phyloP scores from a whole-genome alignment of 2,888 invertebrate genomes.

The Neelides folsomi region DNA sequence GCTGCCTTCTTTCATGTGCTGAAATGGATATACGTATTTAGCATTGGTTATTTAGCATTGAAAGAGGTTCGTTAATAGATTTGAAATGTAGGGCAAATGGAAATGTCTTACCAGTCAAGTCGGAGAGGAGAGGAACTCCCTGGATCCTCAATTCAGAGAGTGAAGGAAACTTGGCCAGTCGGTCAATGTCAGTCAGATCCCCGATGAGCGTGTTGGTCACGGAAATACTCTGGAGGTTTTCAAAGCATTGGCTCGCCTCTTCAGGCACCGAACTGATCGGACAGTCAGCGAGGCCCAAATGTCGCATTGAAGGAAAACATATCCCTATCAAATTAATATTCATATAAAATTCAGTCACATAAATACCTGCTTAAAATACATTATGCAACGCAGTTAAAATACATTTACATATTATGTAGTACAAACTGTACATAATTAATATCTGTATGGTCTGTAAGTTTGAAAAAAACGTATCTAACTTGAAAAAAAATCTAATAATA shows the following conservation, averaged over 20 bases:
- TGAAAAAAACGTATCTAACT: too few species aligned
- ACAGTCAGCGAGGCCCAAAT: conserved; percentile 29
- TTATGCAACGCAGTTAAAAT: too few species aligned
- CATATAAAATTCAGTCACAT: too few species aligned
- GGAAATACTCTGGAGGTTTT: conserved; percentile 29
- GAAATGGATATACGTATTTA: conserved; percentile 28
- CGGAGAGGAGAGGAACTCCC: conserved; percentile 27
- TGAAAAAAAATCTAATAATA: too few species aligned
- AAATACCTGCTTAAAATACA: too few species aligned
- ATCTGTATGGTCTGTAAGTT: too few species aligned
- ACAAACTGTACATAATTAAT: too few species aligned
- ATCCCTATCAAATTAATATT: conserved; percentile 16
- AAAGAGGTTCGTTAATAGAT: not conserved
- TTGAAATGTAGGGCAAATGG: not conserved
- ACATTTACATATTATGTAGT: too few species aligned
- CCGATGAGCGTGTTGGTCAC: conserved; percentile 27
- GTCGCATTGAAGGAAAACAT: conserved; percentile 30
- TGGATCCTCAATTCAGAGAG: conserved; percentile 30
- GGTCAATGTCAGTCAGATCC: conserved; percentile 27
- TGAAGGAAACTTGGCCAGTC: conserved; percentile 25
- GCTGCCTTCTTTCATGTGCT: conserved; percentile 72
- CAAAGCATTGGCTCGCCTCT: conserved; percentile 30
- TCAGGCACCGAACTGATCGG: conserved; percentile 24
- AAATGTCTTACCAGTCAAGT: conserved; percentile 27
- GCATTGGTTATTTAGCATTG: not conserved